These are phyloP conservation scores for Cranoglanis bouderius DNA, from an alignment of 2,113 vertebrate species.

Conservation along the genomic window DNA sequence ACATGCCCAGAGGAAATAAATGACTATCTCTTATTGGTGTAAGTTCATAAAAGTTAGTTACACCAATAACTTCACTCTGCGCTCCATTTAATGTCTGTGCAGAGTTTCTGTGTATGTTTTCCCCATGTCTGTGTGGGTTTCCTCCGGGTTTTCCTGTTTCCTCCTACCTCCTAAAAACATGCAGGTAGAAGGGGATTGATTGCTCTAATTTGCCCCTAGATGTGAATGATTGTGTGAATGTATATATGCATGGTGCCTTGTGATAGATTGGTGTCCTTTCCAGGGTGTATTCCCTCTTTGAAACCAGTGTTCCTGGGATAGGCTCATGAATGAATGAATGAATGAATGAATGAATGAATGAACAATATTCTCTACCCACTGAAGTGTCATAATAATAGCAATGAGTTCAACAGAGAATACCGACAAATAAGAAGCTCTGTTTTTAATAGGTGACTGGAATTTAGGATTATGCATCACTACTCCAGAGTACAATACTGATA, in stretches of 20 bases:
- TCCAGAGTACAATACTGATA: neutral
- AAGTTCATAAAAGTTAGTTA: neutral
- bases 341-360: neutral
- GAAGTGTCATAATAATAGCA: neutral
- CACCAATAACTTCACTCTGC: neutral
- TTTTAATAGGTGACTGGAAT: neutral
- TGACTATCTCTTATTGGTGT: neutral
- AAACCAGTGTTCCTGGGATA: neutral
- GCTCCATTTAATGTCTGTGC: neutral
- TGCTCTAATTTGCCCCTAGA: neutral
- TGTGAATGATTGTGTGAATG: neutral
- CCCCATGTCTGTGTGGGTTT: neutral
- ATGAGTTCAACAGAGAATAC: neutral
- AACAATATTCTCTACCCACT: neutral
- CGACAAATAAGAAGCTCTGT: neutral
- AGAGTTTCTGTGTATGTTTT: neutral
- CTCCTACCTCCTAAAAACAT: neutral
- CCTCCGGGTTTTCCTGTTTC: neutral
- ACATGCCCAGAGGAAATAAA: neutral
- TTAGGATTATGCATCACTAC: too few species aligned
- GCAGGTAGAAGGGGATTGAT: neutral
- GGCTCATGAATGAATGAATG: neutral
- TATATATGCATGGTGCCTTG: neutral
- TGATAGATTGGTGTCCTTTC: neutral
- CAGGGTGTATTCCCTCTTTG: neutral